Evolutionary conservation across 2,797 vertebrate genomes (phyloP).

Genomic region (Pangasius mekongensis): DNA sequence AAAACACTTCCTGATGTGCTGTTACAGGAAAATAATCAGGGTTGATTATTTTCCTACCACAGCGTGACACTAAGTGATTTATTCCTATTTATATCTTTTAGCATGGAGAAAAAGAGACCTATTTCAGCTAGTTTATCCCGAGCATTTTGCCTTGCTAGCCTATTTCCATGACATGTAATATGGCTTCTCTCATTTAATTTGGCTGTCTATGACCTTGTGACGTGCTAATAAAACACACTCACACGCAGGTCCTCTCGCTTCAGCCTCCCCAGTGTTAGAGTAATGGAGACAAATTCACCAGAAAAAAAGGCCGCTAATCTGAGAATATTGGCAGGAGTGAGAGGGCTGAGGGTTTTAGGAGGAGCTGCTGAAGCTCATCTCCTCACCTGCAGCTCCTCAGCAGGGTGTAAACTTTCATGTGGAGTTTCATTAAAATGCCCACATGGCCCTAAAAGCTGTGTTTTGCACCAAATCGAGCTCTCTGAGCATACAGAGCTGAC

Average conservation of each 20-base stretch:
- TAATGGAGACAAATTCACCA: constrained; percentile 29
- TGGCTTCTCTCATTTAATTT: neutral
- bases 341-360: constrained; percentile 54
- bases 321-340: constrained; percentile 29
- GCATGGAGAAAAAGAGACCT: neutral
- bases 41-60: neutral
- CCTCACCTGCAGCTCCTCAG: constrained; percentile 76
- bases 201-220: neutral
- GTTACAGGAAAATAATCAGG: neutral
- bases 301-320: constrained; percentile 35
- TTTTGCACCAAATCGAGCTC: constrained; percentile 75
- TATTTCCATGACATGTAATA: neutral
- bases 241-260: neutral
- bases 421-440: constrained; percentile 86
- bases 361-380: constrained; percentile 76
- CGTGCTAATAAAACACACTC: neutral
- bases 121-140: neutral
- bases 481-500: neutral
- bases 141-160: neutral
- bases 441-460: constrained; percentile 77
- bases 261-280: constrained; percentile 60
- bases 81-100: neutral
- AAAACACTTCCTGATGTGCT: neutral
- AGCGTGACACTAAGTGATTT: neutral
- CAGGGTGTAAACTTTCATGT: constrained; percentile 74